Base-by-base conservation (phyloP, 2,888 invertebrate species). In the Drosophila seclusa region DNA sequence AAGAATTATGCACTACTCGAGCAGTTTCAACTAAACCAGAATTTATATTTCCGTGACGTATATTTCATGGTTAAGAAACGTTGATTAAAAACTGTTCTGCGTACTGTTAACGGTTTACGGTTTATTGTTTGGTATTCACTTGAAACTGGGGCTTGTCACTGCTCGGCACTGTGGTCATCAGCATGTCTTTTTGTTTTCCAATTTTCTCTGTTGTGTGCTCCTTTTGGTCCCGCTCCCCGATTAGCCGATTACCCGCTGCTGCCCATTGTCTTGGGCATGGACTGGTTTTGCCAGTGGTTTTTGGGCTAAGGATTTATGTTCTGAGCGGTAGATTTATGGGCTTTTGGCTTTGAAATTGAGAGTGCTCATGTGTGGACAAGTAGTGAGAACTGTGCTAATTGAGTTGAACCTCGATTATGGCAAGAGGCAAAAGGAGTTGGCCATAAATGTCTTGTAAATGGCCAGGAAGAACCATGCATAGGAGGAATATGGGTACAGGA, bases 271-370 rank as follows among this genome's bases (percentile, higher is more conserved):
- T 73, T 54, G 73, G 49, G 24, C 45, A 29, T 50, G 63, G 36
- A 57, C 21, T 42, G 42, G 42, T 40, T 61, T 65, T 34, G 64
- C 42, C 38, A 49, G 54, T 49, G 42, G 75, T 67, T 68, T 63
- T 64, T 50, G 74, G 66, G 63, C 52, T 2, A 66, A 76, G 65
- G 73, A 78, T 78, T 78, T 79, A 79, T 78, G 78, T 59, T 66
- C 68, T 62, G 32, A 59, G 50, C 32, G 49, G 24, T n/a, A 76
- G 79, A 78, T 78, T 78, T 78, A 78, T 78, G 79, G 63, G 76
- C 60, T 60, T 62, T 79, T 62, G 58, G 64, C 34, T 78, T 18
- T 64, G 79, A 78, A 78, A 78, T 59, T 58, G 78, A 78, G 68
- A 78, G 67, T 78, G 48, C 59, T 48, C 29, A 40, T 55, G 59